Evolutionary conservation across 37 sponge, comb jelly and placozoan genomes (phyloP).

Genomic region (Aplysina aerophoba): DNA sequence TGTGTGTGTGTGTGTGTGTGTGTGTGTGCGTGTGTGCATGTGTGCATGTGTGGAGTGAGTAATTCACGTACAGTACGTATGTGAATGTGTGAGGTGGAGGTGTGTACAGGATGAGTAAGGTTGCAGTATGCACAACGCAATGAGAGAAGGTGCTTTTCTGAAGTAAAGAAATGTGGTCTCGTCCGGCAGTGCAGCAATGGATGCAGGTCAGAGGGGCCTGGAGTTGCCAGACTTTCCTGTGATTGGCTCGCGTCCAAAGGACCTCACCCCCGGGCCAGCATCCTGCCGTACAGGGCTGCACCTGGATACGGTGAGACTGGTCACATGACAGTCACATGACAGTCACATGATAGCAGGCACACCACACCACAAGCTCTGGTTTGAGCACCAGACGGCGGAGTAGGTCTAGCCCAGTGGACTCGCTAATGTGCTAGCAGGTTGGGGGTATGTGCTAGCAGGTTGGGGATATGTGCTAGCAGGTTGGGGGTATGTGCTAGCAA

Average conservation of each 20-base stretch:
- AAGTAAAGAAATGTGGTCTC: background rate
- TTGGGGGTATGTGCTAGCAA: too few relatives aligned
- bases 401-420: too few relatives aligned
- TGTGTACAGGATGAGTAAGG: background rate
- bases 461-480: too few relatives aligned
- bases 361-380: too few relatives aligned
- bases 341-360: too few relatives aligned
- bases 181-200: background rate
- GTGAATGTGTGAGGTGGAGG: background rate
- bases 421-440: too few relatives aligned
- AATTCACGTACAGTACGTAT: too few relatives aligned
- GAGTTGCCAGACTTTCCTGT: background rate
- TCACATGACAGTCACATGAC: background rate
- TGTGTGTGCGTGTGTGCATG: constrained; percentile 19
- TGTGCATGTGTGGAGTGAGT: background rate
- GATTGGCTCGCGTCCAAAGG: background rate
- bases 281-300: constrained; percentile 12
- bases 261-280: background rate
- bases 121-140: background rate
- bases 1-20: constrained; percentile 37
- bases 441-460: too few relatives aligned
- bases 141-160: background rate
- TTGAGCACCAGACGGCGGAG: too few relatives aligned
- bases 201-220: background rate
- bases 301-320: constrained; percentile 10